Conservation (phyloP, 2,888 invertebrate genomes). For the Cactoblastis cactorum region DNA sequence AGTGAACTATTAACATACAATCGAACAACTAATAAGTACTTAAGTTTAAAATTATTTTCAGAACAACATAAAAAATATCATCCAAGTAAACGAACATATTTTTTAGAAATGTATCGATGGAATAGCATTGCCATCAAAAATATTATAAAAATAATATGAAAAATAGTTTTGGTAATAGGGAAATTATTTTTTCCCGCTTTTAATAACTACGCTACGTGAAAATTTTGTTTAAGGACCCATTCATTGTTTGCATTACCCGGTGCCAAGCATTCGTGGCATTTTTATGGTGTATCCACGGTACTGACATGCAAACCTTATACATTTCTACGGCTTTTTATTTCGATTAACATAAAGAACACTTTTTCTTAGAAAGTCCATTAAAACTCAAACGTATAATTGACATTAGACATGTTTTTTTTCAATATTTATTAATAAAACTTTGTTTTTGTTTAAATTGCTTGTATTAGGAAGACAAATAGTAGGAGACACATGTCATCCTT, state of each 20-base stretch:
- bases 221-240: neutral
- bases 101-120: no score
- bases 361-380: no score
- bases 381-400: neutral
- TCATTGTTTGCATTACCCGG: conserved; percentile 9
- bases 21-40: no score
- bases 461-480: no score
- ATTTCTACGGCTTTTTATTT: conserved; percentile 1
- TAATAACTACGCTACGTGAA: conserved; percentile 5
- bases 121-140: neutral
- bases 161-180: neutral
- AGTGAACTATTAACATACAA: no score
- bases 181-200: conserved; percentile 12
- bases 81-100: no score
- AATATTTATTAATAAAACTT: no score
- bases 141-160: neutral
- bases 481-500: no score
- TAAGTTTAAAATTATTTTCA: no score
- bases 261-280: conserved; percentile 13
- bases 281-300: neutral
- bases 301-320: neutral
- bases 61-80: no score
- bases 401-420: no score
- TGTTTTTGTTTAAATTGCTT: no score
- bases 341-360: neutral